Evolutionary conservation across 1,140 invertebrate species (phyloP).

Genomic region (Frieseomelitta varia): DNA sequence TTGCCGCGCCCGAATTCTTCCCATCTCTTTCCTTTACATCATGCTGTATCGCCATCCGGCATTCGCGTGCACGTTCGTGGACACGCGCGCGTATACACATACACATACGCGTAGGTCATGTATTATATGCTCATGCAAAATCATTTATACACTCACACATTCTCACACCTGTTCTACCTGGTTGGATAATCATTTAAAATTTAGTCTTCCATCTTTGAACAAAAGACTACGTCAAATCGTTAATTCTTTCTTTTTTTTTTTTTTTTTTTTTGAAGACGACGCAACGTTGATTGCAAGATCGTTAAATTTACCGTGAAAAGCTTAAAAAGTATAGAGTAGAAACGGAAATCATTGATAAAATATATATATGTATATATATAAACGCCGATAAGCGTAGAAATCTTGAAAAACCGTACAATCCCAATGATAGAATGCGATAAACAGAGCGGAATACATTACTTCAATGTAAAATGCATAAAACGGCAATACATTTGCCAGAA

Average conservation of each 20-base stretch:
- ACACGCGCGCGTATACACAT: not conserved
- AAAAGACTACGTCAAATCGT: constrained; percentile 1
- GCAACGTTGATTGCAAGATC: constrained; percentile 5
- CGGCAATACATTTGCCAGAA: constrained; percentile 1
- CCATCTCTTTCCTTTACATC: not conserved
- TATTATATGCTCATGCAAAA: not conserved
- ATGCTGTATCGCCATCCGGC: not conserved
- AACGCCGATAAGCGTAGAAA: not conserved
- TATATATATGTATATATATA: not conserved
- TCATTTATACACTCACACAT: not conserved
- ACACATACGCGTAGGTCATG: not conserved
- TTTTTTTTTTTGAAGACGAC: not conserved
- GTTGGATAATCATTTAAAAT: not conserved
- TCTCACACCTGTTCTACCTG: constrained; percentile 1
- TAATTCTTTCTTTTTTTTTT: not conserved
- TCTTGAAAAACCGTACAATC: constrained; percentile 16
- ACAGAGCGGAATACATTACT: constrained; percentile 9
- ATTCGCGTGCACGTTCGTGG: not conserved
- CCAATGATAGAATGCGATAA: not conserved
- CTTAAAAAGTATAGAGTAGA: constrained; percentile 16
- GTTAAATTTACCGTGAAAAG: not conserved
- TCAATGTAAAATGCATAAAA: not conserved
- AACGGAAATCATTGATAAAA: not conserved
- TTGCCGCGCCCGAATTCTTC: constrained; percentile 10
- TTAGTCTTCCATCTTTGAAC: constrained; percentile 14